phyloP scores from a whole-genome alignment of 2,888 invertebrate species.

The Sisyra nigra region DNA sequence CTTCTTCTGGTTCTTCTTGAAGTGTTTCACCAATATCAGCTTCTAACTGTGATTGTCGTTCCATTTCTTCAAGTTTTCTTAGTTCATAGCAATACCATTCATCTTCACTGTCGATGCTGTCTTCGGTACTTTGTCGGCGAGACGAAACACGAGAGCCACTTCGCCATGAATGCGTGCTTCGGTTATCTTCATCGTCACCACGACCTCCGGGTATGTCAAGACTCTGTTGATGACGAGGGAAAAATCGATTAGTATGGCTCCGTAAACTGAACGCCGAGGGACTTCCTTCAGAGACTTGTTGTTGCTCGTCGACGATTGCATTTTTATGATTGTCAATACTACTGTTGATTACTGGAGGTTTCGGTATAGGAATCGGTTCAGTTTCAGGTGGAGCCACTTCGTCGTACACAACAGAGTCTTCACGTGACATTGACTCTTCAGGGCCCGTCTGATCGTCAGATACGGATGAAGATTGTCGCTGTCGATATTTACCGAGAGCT shows the following conservation, averaged over 20 bases:
- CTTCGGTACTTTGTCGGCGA: constrained; percentile 78
- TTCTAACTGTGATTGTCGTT: constrained; percentile 54
- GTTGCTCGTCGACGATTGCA: constrained; percentile 27
- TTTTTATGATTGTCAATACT: constrained; percentile 2
- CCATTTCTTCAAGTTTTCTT: constrained; percentile 72
- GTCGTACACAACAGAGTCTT: constrained; percentile 13
- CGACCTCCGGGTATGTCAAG: constrained; percentile 63
- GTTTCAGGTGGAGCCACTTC: constrained; percentile 12
- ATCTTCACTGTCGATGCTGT: constrained; percentile 84
- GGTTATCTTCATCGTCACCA: constrained; percentile 62
- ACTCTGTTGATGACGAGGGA: constrained; percentile 57
- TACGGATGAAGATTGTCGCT: constrained; percentile 52
- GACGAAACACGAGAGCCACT: constrained; percentile 76
- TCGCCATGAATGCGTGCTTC: constrained; percentile 75
- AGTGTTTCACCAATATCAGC: constrained; percentile 40
- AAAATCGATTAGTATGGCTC: constrained; percentile 39
- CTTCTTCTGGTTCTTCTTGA: constrained; percentile 36
- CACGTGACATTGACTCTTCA: constrained; percentile 32
- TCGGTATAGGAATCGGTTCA: constrained; percentile 7
- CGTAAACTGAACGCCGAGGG: constrained; percentile 45
- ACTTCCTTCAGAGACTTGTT: constrained; percentile 36
- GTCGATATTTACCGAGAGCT: constrained; percentile 63
- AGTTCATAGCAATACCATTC: constrained; percentile 87
- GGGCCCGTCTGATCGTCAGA: constrained; percentile 46
- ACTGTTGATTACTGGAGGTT: background rate